These are phyloP conservation scores for Bimastos eiseni DNA, from an alignment of 2,888 invertebrate species.

Conservation along the genomic window DNA sequence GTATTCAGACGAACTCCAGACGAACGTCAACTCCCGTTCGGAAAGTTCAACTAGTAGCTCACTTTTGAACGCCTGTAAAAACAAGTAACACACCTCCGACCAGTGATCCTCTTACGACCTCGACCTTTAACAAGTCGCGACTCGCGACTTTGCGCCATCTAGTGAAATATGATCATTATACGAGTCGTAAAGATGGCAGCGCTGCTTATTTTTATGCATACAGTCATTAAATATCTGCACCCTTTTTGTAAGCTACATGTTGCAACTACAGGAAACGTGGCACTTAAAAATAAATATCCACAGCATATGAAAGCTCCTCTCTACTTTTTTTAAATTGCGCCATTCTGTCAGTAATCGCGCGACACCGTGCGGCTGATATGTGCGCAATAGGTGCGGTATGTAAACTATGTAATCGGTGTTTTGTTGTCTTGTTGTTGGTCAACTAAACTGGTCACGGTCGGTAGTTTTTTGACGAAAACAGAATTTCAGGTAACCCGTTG, in stretches of 20 bases:
- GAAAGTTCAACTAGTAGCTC: background rate
- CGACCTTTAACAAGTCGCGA: background rate
- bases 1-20: background rate
- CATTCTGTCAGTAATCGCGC: background rate
- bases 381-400: background rate
- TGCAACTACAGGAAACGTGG: background rate
- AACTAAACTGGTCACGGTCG: background rate
- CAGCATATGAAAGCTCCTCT: background rate
- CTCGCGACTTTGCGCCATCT: background rate
- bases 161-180: background rate
- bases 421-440: background rate
- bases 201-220: too few species aligned
- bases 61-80: background rate
- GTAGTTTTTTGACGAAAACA: background rate
- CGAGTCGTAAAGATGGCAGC: background rate
- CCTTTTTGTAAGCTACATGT: background rate
- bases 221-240: too few species aligned
- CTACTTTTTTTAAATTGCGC: background rate
- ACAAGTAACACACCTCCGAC: background rate
- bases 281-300: background rate
- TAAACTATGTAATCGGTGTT: background rate
- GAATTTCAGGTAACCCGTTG: background rate
- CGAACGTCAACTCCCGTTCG: background rate
- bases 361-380: background rate
- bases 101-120: background rate